Conservation (phyloP, 2,113 vertebrate species). For the Toxostoma redivivum region DNA sequence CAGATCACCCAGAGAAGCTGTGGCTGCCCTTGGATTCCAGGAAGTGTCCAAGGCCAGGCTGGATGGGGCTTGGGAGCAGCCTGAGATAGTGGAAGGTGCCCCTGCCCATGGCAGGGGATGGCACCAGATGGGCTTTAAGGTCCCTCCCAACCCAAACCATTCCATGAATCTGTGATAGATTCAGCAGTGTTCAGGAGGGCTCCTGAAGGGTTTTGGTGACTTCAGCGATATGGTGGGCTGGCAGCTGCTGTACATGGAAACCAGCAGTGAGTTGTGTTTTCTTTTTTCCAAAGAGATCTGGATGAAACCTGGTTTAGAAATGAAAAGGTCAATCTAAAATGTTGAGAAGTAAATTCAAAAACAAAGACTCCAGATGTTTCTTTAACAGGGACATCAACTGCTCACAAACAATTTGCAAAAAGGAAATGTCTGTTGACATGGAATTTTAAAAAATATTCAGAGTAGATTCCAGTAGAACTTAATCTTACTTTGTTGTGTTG, state of each 20-base stretch:
- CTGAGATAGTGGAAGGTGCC: background rate
- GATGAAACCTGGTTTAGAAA: background rate
- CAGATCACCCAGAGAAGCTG: fast-evolving
- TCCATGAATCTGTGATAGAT: fast-evolving
- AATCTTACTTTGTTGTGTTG: background rate
- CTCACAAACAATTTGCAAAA: slow-evolving; percentile 37
- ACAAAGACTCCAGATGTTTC: slow-evolving; percentile 46
- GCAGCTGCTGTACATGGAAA: background rate
- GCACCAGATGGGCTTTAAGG: background rate
- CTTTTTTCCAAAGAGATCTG: background rate
- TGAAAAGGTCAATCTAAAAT: slow-evolving; percentile 24
- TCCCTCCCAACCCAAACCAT: background rate
- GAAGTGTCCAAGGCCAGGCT: background rate
- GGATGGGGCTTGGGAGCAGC: fast-evolving
- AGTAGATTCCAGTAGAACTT: background rate
- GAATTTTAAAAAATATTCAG: slow-evolving; percentile 9
- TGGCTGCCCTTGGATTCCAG: background rate
- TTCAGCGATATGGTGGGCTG: background rate
- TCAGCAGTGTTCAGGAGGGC: background rate
- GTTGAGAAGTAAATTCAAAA: slow-evolving; percentile 8
- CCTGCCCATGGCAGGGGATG: background rate
- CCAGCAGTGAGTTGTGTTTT: background rate
- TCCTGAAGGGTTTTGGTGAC: background rate
- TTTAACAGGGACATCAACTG: background rate
- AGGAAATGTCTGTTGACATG: slow-evolving; percentile 43